These are phyloP conservation scores for Orycteropus afer DNA, from an alignment of 2,113 vertebrate genomes.

Conservation along the genomic window DNA sequence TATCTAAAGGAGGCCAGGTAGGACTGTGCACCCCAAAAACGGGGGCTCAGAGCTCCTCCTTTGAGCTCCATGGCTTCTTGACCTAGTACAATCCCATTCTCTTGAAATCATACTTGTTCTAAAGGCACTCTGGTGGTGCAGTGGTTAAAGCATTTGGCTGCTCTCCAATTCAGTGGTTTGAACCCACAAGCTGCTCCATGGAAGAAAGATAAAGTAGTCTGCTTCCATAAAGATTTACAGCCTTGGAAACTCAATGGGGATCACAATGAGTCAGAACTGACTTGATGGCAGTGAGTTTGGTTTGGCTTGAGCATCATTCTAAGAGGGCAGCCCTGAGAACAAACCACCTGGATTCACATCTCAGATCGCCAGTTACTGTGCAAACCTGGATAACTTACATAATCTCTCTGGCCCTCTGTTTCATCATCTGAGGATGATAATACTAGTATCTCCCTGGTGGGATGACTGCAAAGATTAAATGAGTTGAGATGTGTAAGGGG, in stretches of 20 bases:
- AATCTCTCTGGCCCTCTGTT: background rate
- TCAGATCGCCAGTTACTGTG: background rate
- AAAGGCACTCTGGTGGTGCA: no score
- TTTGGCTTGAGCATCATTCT: background rate
- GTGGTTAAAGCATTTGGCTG: no score
- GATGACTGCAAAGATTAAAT: background rate
- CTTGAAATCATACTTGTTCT: background rate
- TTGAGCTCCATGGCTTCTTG: background rate
- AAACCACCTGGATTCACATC: background rate
- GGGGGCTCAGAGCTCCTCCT: background rate
- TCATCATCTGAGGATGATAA: background rate
- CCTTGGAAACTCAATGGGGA: no score
- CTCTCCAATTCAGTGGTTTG: no score
- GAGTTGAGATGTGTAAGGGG: background rate
- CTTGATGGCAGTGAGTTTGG: no score
- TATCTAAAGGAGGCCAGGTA: background rate
- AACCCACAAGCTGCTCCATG: no score
- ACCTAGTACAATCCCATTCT: background rate
- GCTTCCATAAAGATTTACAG: no score
- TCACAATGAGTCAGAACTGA: no score
- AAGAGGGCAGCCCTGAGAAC: background rate
- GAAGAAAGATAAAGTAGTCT: no score
- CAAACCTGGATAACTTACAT: background rate
- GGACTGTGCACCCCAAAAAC: background rate
- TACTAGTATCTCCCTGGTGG: background rate